Conservation (phyloP, 2,113 vertebrate genomes). For the Dermatemys mawii region DNA sequence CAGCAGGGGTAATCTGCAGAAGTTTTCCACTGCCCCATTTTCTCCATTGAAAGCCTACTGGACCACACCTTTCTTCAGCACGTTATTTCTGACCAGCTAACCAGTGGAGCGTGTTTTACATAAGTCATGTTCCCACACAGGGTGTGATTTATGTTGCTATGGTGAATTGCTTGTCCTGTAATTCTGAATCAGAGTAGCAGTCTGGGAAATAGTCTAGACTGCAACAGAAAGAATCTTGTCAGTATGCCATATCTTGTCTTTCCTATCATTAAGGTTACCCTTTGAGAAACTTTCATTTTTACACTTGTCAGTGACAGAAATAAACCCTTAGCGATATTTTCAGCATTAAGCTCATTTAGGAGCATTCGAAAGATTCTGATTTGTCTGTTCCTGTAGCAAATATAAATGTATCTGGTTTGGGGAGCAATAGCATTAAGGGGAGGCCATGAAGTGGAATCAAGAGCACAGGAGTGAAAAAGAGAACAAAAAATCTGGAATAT, state of each 20-base stretch:
- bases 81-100: not conserved
- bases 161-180: not conserved
- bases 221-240: not conserved
- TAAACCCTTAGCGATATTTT: not conserved
- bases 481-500: not conserved
- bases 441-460: not conserved
- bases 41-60: not conserved
- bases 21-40: not conserved
- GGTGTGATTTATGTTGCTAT: not conserved
- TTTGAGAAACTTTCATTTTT: not conserved
- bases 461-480: not conserved
- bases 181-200: not conserved
- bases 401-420: not conserved
- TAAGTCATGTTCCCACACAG: not conserved
- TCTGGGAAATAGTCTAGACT: not conserved
- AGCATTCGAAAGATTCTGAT: not conserved
- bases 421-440: not conserved
- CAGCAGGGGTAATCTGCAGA: not conserved
- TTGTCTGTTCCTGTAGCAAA: not conserved
- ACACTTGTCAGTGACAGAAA: not conserved
- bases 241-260: not conserved
- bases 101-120: not conserved
- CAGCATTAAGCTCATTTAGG: not conserved
- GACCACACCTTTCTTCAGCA: not conserved
- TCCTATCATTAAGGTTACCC: not conserved